Conservation (phyloP, 2,113 vertebrate species). For the Cyanistes caeruleus region DNA sequence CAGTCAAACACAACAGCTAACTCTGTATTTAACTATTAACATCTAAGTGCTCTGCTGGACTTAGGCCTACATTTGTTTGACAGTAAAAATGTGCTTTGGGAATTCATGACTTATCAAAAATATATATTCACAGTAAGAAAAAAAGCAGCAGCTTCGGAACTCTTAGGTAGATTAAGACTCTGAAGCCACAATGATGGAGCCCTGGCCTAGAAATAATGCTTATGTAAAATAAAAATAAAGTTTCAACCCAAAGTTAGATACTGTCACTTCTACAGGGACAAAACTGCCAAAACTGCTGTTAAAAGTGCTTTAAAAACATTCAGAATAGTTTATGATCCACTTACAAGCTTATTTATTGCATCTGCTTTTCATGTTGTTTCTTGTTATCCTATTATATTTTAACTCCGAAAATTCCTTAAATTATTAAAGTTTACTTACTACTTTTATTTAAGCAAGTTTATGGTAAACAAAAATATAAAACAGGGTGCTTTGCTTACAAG, state of each 20-base stretch:
- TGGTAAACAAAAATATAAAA: not conserved
- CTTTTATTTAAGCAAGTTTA: not conserved
- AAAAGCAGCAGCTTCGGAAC: not conserved
- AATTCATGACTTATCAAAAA: not conserved
- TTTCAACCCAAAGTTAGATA: not conserved
- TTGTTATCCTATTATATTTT: not conserved
- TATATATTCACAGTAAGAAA: not conserved
- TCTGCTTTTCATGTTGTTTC: not conserved
- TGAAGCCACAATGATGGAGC: not conserved
- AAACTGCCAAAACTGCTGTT: not conserved
- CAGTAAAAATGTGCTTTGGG: not conserved
- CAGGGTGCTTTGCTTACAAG: not conserved
- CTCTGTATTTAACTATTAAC: not conserved
- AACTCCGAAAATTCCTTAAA: not conserved
- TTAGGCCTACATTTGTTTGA: not conserved
- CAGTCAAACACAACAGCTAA: not conserved
- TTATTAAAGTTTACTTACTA: not conserved
- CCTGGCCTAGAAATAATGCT: not conserved
- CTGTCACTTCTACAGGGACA: not conserved
- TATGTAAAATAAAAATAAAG: not conserved
- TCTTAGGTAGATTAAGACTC: not conserved
- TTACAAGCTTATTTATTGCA: not conserved
- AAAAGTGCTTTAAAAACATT: not conserved
- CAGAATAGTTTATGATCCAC: not conserved
- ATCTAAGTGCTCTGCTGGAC: constrained; percentile 16